Evolutionary conservation across 2,797 vertebrate genomes (phyloP), one percentile per base, ranked within the genome.

Genomic region (Peromyscus eremicus): DNA sequence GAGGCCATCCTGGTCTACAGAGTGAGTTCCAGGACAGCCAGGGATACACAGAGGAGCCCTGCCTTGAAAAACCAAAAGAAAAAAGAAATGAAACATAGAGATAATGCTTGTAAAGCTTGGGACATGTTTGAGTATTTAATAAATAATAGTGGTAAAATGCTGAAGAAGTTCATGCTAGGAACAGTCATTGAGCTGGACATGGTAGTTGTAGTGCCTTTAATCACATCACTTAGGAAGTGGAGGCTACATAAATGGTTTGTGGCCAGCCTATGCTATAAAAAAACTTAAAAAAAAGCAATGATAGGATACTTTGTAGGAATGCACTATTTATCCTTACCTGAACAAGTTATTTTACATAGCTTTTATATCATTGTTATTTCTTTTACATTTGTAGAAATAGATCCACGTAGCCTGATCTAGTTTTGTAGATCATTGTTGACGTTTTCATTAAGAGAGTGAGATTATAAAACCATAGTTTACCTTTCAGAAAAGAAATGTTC

Each of bases 401-500:
- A 89, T 91, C 43, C 52, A 43, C 49, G 21, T 46, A 91, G 40
- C 49, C 64, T 95, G 79, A 93, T 46, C 68, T 96, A 82, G 79
- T 73, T 96, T n/a, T 96, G 40, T 46, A 76, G 73, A 76, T 46
- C 25, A 76, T 46, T 76, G 40, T 46, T 76, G 73, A 76, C 76
- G 9, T 96, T 97, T 94, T 73, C 86, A 88, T 95, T 97, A 93
- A 93, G 73, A 93, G 82, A 88, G 52, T 85, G 93, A 94, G 46
- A 73, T 94, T 80, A 94, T 95, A 96, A 97, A 55, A 75, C n/a
- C 60, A 76, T 88, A 77, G 66, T 96, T 97, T 93, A 96, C 79
- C 16, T 91, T 94, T 94, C 88, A 75, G 77, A 97, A 94, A 84
- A 94, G 73, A 97, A 97, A 76, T 76, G 40, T 76, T 43, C 25